Base-by-base conservation (phyloP, 2,888 invertebrate genomes). In the Lomographa bimaculata region DNA sequence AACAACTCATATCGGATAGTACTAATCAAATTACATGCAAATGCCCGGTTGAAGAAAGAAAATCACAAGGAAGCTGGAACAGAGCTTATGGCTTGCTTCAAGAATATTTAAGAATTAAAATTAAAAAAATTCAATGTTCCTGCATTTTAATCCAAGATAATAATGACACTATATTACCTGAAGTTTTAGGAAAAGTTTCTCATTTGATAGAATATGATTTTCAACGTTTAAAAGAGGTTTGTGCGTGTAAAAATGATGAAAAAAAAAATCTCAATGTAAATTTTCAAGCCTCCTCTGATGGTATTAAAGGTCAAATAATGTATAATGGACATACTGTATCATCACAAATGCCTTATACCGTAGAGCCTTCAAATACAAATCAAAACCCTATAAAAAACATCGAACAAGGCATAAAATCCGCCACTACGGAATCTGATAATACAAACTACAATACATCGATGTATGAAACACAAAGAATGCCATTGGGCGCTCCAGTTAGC, bases 41-140 rank as follows among this genome's bases (percentile, higher is more conserved):
- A 45, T 80, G 79, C 60, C 42, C 50, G 2, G 46, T 50, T 39
- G 45, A 49, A 28, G 47, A 49, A 8, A 9, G 41, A 39, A 49
- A 35, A 7, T 43, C 46, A 7, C 59, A 68, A 36, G 76, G 69
- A n/a, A 82, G 74, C 56, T 87, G 84, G 82, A 72, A 73, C 7
- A 72, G 86, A 53, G 86, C 82, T 1, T 80, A 80, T 41, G 68
- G 66, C 24, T 62, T 89, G 50, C 58, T 89, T 33, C 77, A 83
- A 64, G 89, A 89, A 61, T 89, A 87, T 64, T 64, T 89, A 23
- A 82, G 78, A 64, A 64, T 71, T 0, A 89, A 89, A 79, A 73
- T 89, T 9, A 71, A 79, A 44, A 74, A 72, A 25, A 74, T 77
- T 5, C 68, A 81, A 44, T 84, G 84, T 52, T 46, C 61, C 16